Percentiles rank a stretch among this genome's conserved stretches.
These are phyloP conservation scores for Eriosoma lanigerum DNA, from an alignment of 1,140 invertebrate species.

Conservation along the genomic window DNA sequence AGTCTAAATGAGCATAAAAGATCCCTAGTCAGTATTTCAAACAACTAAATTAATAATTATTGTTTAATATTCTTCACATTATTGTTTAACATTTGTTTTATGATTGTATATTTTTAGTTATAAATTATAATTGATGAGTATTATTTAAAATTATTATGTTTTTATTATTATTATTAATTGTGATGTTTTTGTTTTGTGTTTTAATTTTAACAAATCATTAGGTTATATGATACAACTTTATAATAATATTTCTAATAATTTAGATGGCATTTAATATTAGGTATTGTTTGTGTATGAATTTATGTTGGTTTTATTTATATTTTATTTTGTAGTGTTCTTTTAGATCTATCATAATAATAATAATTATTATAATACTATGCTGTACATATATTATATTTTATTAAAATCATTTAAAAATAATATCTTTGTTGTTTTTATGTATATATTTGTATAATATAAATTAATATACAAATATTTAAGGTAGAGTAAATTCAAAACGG, in stretches of 20 bases:
- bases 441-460: not conserved
- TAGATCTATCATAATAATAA: slow-evolving; percentile 51
- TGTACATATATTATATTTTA: slow-evolving; percentile 52
- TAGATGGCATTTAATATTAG: slow-evolving; percentile 51
- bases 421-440: slow-evolving; percentile 22
- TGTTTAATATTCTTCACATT: slow-evolving; percentile 34
- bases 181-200: slow-evolving; percentile 51
- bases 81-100: slow-evolving; percentile 42
- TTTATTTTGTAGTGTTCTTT: slow-evolving; percentile 52
- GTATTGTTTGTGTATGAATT: slow-evolving; percentile 51
- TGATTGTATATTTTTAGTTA: slow-evolving; percentile 43
- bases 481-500: not conserved
- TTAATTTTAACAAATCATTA: slow-evolving; percentile 52
- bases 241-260: slow-evolving; percentile 50
- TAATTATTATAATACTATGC: slow-evolving; percentile 50
- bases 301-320: slow-evolving; percentile 51
- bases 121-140: slow-evolving; percentile 42
- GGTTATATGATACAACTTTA: slow-evolving; percentile 41
- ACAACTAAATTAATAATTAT: slow-evolving; percentile 34
- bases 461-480: not conserved
- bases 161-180: slow-evolving; percentile 46
- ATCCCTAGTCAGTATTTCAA: slow-evolving; percentile 52
- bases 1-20: slow-evolving; percentile 48
- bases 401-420: slow-evolving; percentile 52
- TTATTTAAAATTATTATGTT: slow-evolving; percentile 32